Conservation (phyloP, 1,140 invertebrate species). For the Scylla paramamosain region DNA sequence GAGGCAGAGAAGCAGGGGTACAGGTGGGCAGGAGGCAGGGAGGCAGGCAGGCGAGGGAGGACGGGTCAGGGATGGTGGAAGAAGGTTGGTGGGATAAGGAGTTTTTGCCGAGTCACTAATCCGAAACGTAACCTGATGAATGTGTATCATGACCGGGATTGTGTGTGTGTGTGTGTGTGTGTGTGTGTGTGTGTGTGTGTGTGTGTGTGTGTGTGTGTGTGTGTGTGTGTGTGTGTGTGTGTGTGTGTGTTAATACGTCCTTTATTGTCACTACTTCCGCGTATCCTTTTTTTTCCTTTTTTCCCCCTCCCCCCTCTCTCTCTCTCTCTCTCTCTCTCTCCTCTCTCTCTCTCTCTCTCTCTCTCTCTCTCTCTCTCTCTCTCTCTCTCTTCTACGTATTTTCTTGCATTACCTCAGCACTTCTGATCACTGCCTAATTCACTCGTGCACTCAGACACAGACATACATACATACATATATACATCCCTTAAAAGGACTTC, state of each 20-base stretch:
- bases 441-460: not conserved
- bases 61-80: not conserved
- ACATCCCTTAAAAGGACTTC: not conserved
- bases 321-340: no score
- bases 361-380: no score
- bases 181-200: conserved; percentile 20
- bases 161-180: not conserved
- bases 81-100: no score
- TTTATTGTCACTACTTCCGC: not conserved
- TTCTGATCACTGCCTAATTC: not conserved
- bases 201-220: not conserved
- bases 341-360: no score
- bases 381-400: not conserved
- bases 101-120: not conserved
- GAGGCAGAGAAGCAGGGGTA: not conserved
- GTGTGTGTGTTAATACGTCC: not conserved
- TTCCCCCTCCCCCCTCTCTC: not conserved
- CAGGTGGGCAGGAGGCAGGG: not conserved
- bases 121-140: not conserved
- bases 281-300: not conserved
- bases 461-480: no score
- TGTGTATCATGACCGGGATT: not conserved
- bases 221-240: conserved; percentile 20
- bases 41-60: not conserved
- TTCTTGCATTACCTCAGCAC: not conserved